A percentile compares a stretch with the other conserved stretches of the same genome.
Evolutionary conservation across 2,797 vertebrate genomes (phyloP).

Genomic region (Enteromius thamalakanensis): DNA sequence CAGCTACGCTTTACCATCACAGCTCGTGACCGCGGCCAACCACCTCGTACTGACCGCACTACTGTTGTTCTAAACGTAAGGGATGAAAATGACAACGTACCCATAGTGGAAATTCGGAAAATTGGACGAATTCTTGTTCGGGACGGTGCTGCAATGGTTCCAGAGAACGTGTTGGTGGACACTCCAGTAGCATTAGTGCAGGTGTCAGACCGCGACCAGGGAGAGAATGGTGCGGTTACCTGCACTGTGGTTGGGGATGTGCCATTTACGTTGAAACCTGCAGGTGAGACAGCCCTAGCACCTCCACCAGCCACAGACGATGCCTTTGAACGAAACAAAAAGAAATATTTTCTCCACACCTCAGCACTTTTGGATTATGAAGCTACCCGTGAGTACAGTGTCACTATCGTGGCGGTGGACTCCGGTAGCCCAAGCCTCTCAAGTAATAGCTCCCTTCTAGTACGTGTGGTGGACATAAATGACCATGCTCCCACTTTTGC

Average conservation of each 20-base stretch:
- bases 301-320: slow-evolving; percentile 79
- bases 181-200: slow-evolving; percentile 94
- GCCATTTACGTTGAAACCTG: slow-evolving; percentile 95
- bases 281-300: slow-evolving; percentile 83
- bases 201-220: slow-evolving; percentile 93
- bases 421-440: slow-evolving; percentile 95
- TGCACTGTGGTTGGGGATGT: slow-evolving; percentile 96
- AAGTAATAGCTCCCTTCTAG: slow-evolving; percentile 92
- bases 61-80: slow-evolving; percentile 90
- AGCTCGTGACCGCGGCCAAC: slow-evolving; percentile 91
- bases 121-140: slow-evolving; percentile 92
- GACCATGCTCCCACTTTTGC: slow-evolving; percentile 91
- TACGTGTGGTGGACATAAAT: slow-evolving; percentile 92
- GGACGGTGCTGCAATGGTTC: slow-evolving; percentile 90
- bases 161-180: slow-evolving; percentile 93
- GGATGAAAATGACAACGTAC: slow-evolving; percentile 96
- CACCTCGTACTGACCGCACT: slow-evolving; percentile 91
- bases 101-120: slow-evolving; percentile 92
- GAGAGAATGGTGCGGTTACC: slow-evolving; percentile 94
- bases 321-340: slow-evolving; percentile 88
- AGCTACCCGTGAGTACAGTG: slow-evolving; percentile 89
- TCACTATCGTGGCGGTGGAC: slow-evolving; percentile 94
- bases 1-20: slow-evolving; percentile 91
- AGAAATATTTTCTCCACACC: slow-evolving; percentile 96
- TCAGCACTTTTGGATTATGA: slow-evolving; percentile 95